Percentiles rank a stretch among this genome's conserved stretches.
phyloP scores from a whole-genome alignment of 1,140 invertebrate species.

The Euwallacea similis region DNA sequence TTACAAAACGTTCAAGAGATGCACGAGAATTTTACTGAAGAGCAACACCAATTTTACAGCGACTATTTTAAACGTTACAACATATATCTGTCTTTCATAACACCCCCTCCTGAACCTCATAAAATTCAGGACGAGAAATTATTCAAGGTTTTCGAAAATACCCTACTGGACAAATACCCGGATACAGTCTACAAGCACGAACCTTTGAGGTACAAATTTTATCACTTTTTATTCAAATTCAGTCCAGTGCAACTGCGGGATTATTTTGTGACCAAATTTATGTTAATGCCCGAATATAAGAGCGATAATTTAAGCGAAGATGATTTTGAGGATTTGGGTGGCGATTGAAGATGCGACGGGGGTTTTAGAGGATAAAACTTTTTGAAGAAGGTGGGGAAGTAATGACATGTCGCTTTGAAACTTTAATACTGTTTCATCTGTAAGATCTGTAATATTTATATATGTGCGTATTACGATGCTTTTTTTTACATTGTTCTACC shows the following conservation, averaged over 20 bases:
- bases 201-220: conserved; percentile 55
- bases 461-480: no score
- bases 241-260: conserved; percentile 58
- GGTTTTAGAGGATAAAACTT: no score
- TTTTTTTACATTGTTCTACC: no score
- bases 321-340: conserved; percentile 21
- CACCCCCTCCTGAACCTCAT: conserved; percentile 47
- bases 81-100: conserved; percentile 57
- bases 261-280: conserved; percentile 59
- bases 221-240: conserved; percentile 59
- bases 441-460: no score
- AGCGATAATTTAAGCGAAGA: neutral
- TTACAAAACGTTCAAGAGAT: conserved; percentile 58
- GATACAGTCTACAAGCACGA: conserved; percentile 59
- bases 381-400: no score
- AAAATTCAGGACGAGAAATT: conserved; percentile 56
- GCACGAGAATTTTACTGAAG: conserved; percentile 56
- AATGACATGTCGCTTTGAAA: no score
- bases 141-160: conserved; percentile 58
- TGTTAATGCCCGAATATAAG: conserved; percentile 56
- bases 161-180: conserved; percentile 58
- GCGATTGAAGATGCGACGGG: neutral
- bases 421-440: no score
- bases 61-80: conserved; percentile 61
- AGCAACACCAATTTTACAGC: conserved; percentile 59